phyloP scores from a whole-genome alignment of 2,113 vertebrate genomes.

The Brachyhypopomus gauderio region DNA sequence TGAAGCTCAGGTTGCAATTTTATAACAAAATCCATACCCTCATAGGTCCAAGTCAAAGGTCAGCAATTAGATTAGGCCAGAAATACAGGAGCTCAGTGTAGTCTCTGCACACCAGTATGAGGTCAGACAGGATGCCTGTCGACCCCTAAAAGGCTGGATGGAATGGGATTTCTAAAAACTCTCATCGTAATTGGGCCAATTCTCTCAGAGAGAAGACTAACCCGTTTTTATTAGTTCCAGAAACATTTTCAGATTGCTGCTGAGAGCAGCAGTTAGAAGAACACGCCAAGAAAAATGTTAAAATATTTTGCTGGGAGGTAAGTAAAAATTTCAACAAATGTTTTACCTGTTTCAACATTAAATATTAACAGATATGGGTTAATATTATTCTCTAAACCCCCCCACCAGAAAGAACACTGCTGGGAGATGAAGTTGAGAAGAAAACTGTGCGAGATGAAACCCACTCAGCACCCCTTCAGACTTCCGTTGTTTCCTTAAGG shows the following conservation, averaged over 20 bases:
- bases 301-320: too few relatives aligned
- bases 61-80: slow-evolving; percentile 27
- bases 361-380: too few relatives aligned
- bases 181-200: not conserved
- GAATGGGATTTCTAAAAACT: not conserved
- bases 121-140: not conserved
- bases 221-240: not conserved
- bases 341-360: too few relatives aligned
- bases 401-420: not conserved
- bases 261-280: not conserved
- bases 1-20: slow-evolving; percentile 52
- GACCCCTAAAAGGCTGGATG: not conserved
- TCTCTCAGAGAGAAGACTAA: not conserved
- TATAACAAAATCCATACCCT: slow-evolving; percentile 36
- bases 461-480: not conserved
- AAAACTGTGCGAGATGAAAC: not conserved
- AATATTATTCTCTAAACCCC: too few relatives aligned
- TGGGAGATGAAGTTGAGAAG: not conserved
- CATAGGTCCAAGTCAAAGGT: slow-evolving; percentile 8
- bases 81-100: slow-evolving; percentile 1
- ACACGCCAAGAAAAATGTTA: too few relatives aligned
- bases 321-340: too few relatives aligned
- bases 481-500: not conserved
- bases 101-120: not conserved
- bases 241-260: not conserved